phyloP scores from a whole-genome alignment of 2,797 vertebrate species.

The Sarcoramphus papa region DNA sequence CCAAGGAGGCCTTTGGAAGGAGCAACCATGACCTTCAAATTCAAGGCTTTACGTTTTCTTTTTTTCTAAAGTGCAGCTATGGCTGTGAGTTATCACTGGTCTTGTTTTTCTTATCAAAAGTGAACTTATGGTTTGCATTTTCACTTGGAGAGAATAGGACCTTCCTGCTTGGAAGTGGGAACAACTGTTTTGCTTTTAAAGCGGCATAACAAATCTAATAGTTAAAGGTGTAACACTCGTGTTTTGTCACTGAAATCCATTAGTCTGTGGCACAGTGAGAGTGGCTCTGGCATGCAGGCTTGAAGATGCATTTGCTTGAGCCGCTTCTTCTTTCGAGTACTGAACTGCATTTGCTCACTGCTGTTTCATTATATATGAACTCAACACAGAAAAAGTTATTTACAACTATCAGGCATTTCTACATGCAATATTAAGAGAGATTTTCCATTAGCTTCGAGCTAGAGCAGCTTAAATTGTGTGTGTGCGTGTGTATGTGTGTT shows the following conservation, averaged over 20 bases:
- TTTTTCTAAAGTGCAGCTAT: not conserved
- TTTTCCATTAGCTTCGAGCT: not conserved
- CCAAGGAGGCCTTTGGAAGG: not conserved
- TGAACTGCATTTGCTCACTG: not conserved
- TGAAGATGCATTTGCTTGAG: not conserved
- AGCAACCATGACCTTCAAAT: not conserved
- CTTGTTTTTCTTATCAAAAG: not conserved
- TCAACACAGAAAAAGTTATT: not conserved
- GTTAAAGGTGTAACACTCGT: not conserved
- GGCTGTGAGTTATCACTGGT: not conserved
- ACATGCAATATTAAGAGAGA: not conserved
- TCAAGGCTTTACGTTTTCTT: not conserved
- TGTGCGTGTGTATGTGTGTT: not conserved
- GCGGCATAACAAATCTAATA: not conserved
- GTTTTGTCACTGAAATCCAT: not conserved
- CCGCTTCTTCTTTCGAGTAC: not conserved
- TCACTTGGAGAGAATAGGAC: not conserved
- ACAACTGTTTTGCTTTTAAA: not conserved
- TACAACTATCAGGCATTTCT: not conserved
- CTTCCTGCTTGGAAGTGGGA: not conserved
- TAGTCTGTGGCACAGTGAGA: not conserved
- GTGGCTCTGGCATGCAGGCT: not conserved
- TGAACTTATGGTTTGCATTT: not conserved
- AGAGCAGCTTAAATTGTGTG: not conserved
- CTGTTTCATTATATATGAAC: slow-evolving; percentile 7